Evolutionary conservation across 2,888 invertebrate species (phyloP).

Genomic region (Drosophila heteroneura): DNA sequence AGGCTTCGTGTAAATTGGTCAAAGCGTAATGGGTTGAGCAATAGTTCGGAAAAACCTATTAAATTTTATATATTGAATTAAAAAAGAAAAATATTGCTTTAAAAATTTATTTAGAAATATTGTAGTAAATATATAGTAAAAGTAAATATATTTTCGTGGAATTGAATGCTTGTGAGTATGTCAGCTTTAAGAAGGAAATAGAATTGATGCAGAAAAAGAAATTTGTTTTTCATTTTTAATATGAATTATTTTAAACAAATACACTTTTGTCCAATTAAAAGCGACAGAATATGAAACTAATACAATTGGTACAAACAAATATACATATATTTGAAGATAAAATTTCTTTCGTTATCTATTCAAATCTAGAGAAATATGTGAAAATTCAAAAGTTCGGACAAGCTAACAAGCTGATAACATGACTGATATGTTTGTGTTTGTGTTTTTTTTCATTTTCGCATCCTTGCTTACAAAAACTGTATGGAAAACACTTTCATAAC

Average conservation of each 20-base stretch:
- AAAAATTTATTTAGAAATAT: neutral
- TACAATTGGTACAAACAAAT: neutral
- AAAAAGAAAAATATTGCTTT: neutral
- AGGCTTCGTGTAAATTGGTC: conserved; percentile 43
- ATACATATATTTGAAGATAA: neutral
- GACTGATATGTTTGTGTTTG: neutral
- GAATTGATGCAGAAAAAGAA: neutral
- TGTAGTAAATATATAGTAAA: too few relatives aligned
- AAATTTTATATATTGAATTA: neutral
- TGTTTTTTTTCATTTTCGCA: neutral
- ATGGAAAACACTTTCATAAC: neutral
- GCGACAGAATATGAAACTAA: neutral
- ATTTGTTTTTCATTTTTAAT: neutral
- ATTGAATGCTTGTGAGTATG: neutral
- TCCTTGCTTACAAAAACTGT: neutral
- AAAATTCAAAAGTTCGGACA: neutral
- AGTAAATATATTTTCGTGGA: neutral
- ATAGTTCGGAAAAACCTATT: neutral
- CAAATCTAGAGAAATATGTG: neutral
- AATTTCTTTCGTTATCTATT: neutral
- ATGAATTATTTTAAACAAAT: neutral
- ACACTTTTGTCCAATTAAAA: neutral
- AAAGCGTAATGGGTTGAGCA: conserved; percentile 30
- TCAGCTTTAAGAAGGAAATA: neutral
- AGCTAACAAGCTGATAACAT: neutral